Evolutionary conservation across 1,140 invertebrate genomes (phyloP).

Genomic region (Macrostomum lignano): DNA sequence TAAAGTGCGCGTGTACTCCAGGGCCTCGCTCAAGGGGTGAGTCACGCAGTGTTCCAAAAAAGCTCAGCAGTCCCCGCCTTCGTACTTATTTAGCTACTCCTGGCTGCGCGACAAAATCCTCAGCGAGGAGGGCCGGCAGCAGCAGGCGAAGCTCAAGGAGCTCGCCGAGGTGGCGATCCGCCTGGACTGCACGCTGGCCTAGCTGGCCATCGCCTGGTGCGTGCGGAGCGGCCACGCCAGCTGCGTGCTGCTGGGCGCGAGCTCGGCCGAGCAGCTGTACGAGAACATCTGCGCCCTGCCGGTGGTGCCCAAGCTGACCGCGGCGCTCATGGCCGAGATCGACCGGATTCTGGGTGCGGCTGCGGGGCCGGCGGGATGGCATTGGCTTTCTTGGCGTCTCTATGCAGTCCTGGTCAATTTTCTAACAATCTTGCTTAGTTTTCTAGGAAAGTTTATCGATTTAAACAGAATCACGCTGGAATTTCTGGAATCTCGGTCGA

Average conservation of each 20-base stretch:
- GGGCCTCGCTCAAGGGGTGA: no score
- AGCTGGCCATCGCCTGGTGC: slow-evolving; percentile 77
- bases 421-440: no score
- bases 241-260: slow-evolving; percentile 65
- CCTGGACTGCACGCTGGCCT: slow-evolving; percentile 59
- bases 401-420: no score
- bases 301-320: slow-evolving; percentile 62
- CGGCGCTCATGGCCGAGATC: slow-evolving; percentile 53
- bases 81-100: no score
- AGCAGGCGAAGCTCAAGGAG: slow-evolving; percentile 46
- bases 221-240: slow-evolving; percentile 82
- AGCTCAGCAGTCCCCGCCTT: no score
- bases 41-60: no score
- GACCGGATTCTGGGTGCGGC: slow-evolving; percentile 65
- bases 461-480: no score
- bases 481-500: no score
- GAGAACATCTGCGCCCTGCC: slow-evolving; percentile 74
- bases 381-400: no score
- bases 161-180: slow-evolving; percentile 46
- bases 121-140: slow-evolving; percentile 31
- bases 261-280: slow-evolving; percentile 66
- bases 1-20: no score
- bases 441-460: no score
- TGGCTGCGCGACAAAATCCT: slow-evolving; percentile 31
- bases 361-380: no score